phyloP scores from a whole-genome alignment of 2,113 vertebrate genomes.

The Plectropomus leopardus region DNA sequence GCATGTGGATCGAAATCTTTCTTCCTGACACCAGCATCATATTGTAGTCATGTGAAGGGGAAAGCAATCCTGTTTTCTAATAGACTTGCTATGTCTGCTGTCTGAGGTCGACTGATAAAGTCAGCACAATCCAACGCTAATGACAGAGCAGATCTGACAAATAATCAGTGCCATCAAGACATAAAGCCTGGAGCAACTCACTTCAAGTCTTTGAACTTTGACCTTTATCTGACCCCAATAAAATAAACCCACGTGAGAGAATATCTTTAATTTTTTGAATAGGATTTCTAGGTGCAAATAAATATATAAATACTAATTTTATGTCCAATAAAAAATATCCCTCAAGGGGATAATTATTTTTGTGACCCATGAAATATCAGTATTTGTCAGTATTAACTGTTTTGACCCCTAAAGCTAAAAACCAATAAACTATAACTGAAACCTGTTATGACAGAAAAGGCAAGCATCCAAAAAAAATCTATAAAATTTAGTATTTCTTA shows the following conservation, averaged over 20 bases:
- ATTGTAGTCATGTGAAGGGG: neutral
- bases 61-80: neutral
- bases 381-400: neutral
- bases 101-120: neutral
- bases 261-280: neutral
- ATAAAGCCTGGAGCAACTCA: neutral
- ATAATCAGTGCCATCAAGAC: neutral
- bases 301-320: neutral
- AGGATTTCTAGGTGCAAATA: neutral
- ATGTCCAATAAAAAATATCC: neutral
- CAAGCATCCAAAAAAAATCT: neutral
- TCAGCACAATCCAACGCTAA: neutral
- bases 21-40: conserved; percentile 20
- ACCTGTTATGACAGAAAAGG: neutral
- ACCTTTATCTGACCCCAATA: neutral
- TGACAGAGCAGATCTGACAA: neutral
- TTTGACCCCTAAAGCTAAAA: neutral
- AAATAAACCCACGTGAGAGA: neutral
- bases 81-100: neutral
- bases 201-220: neutral
- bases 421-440: neutral
- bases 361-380: neutral
- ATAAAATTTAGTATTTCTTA: neutral
- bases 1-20: neutral
- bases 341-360: neutral